Percentiles rank a stretch among this genome's conserved stretches.
These are phyloP conservation scores for Drosophila ironensis DNA, from an alignment of 1,140 invertebrate genomes.

Conservation along the genomic window DNA sequence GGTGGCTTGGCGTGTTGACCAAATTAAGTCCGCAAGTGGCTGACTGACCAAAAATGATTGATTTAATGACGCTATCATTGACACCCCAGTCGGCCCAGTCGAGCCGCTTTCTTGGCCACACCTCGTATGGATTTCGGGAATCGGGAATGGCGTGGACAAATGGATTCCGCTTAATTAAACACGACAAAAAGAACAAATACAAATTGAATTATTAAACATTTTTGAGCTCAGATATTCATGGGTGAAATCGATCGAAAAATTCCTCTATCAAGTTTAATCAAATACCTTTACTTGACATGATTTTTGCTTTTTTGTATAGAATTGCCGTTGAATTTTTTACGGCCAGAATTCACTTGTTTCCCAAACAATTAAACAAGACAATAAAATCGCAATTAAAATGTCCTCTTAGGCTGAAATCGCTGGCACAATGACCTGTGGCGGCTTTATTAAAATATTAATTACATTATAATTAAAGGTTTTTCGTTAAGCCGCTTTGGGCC, in stretches of 20 bases:
- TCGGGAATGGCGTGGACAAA: not conserved
- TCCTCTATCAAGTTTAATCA: too few species aligned
- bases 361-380: not conserved
- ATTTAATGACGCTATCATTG: constrained; percentile 69
- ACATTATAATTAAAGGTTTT: constrained; percentile 69
- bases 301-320: not conserved
- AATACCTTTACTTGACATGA: too few species aligned
- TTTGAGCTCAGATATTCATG: not conserved
- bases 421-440: constrained; percentile 13
- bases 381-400: constrained; percentile 51
- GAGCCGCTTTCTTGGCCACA: constrained; percentile 16
- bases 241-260: not conserved
- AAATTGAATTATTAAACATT: too few species aligned
- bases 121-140: constrained; percentile 9
- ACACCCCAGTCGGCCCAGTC: constrained; percentile 26
- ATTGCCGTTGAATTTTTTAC: not conserved
- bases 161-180: constrained; percentile 24
- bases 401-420: constrained; percentile 48
- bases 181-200: not conserved
- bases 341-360: not conserved
- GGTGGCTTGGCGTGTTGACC: constrained; percentile 31
- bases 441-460: constrained; percentile 71
- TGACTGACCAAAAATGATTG: constrained; percentile 66
- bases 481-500: constrained; percentile 4
- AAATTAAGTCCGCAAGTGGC: constrained; percentile 55